Evolutionary conservation across 2,113 vertebrate genomes (phyloP).

Genomic region (Panthera uncia): DNA sequence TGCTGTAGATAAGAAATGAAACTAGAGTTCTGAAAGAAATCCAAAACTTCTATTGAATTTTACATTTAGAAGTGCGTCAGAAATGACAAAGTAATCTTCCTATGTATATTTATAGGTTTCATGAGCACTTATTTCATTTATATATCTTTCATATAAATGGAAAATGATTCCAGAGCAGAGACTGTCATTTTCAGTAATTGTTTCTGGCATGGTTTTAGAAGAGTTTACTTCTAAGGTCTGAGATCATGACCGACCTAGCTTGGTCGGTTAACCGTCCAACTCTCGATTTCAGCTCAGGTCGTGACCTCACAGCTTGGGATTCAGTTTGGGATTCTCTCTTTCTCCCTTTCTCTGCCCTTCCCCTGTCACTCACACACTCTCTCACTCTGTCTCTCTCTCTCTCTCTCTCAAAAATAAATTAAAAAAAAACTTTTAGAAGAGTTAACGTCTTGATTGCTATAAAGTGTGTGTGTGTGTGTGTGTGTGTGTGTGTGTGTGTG

Average conservation of each 20-base stretch:
- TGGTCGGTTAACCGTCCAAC: no score
- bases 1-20: conserved; percentile 32
- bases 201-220: neutral
- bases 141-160: neutral
- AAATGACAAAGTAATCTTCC: neutral
- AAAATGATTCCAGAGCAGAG: conserved; percentile 43
- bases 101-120: neutral
- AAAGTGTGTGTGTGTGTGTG: neutral
- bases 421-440: neutral
- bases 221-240: neutral
- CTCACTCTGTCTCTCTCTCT: no score
- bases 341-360: no score
- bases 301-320: no score
- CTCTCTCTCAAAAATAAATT: no score
- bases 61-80: neutral
- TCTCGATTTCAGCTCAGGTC: no score
- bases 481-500: neutral
- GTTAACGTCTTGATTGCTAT: neutral
- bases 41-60: neutral
- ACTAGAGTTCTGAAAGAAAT: neutral
- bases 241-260: no score
- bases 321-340: no score
- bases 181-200: neutral
- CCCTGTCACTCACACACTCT: no score
- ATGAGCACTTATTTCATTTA: neutral